These are phyloP conservation scores for Eupeodes latifasciatus DNA, from an alignment of 2,888 invertebrate genomes.

Conservation along the genomic window DNA sequence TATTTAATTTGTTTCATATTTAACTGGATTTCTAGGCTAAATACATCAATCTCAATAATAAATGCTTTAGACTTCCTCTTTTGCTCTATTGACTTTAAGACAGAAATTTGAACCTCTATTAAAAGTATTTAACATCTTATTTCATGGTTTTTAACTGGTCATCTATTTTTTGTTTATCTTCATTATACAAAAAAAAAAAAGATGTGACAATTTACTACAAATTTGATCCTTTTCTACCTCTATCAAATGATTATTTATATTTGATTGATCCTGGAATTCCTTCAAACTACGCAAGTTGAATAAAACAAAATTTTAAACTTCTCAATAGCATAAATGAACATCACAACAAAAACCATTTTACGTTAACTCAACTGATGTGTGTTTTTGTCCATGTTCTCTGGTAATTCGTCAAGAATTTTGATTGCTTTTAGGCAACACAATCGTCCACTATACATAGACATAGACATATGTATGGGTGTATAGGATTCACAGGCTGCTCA, in stretches of 20 bases:
- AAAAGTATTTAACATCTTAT: too few relatives aligned
- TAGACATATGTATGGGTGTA: too few relatives aligned
- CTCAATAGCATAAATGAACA: conserved; percentile 17
- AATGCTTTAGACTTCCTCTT: too few relatives aligned
- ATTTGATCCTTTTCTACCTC: not conserved
- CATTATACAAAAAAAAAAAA: too few relatives aligned
- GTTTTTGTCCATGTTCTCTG: conserved; percentile 55
- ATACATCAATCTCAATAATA: too few relatives aligned
- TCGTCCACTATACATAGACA: not conserved
- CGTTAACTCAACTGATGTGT: conserved; percentile 60
- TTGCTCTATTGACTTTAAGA: too few relatives aligned
- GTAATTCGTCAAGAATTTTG: conserved; percentile 77
- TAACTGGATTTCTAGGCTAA: too few relatives aligned
- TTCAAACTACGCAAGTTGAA: conserved; percentile 45
- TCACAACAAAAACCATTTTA: conserved; percentile 42
- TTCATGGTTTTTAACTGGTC: too few relatives aligned
- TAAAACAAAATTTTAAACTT: conserved; percentile 27
- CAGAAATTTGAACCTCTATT: too few relatives aligned
- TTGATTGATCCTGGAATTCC: conserved; percentile 46
- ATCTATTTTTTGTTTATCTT: too few relatives aligned
- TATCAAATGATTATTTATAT: conserved; percentile 60
- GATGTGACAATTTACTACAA: not conserved
- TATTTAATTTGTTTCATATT: too few relatives aligned
- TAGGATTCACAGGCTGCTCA: not conserved
- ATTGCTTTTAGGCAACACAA: conserved; percentile 69